phyloP scores from a whole-genome alignment of 2,888 invertebrate species.

The Orthosia incerta region DNA sequence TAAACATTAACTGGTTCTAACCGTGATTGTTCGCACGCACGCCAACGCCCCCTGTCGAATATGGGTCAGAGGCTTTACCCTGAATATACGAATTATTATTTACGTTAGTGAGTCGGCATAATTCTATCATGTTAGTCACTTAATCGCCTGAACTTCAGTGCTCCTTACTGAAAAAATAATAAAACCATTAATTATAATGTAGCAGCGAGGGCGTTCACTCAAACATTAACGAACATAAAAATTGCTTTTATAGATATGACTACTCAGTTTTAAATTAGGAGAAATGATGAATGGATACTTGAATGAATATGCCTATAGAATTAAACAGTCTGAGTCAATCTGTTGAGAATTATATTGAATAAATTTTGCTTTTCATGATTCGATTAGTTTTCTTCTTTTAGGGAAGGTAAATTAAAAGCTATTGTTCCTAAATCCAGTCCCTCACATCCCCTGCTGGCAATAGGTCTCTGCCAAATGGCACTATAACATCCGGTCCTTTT shows the following conservation, averaged over 20 bases:
- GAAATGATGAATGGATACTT: slow-evolving; percentile 39
- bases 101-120: slow-evolving; percentile 77
- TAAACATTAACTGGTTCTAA: slow-evolving; percentile 83
- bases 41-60: slow-evolving; percentile 72
- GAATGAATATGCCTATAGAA: slow-evolving; percentile 17
- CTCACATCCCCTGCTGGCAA: not conserved
- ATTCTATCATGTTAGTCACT: slow-evolving; percentile 73
- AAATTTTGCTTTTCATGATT: slow-evolving; percentile 18
- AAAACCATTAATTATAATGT: slow-evolving; percentile 65
- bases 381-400: slow-evolving; percentile 3
- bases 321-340: slow-evolving; percentile 13
- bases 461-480: slow-evolving; percentile 28
- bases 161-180: slow-evolving; percentile 62
- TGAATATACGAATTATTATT: slow-evolving; percentile 78
- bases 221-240: slow-evolving; percentile 59
- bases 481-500: slow-evolving; percentile 40
- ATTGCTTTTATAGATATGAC: slow-evolving; percentile 58
- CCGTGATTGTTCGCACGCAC: slow-evolving; percentile 85
- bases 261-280: slow-evolving; percentile 54
- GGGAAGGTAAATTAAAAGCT: slow-evolving; percentile 10
- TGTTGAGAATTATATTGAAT: slow-evolving; percentile 16
- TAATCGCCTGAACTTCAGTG: slow-evolving; percentile 69
- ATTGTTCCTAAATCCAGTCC: slow-evolving; percentile 16
- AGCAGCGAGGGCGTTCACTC: slow-evolving; percentile 55
- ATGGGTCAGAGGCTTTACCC: slow-evolving; percentile 75